Evolutionary conservation across 2,113 vertebrate species (phyloP).

Genomic region (Zingel zingel): DNA sequence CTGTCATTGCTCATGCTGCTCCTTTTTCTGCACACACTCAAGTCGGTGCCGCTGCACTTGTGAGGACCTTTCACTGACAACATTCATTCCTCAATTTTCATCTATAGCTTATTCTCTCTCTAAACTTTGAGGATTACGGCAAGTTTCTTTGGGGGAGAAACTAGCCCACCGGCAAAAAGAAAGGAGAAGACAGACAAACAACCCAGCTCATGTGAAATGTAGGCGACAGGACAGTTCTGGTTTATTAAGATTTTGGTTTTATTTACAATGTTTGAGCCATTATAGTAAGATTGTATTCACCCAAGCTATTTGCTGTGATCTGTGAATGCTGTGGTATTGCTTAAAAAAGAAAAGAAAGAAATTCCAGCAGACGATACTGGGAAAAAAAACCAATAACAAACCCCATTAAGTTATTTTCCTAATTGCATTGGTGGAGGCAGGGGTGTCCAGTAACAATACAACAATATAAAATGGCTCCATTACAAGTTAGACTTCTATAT

Average conservation of each 20-base stretch:
- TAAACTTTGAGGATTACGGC: conserved; percentile 30
- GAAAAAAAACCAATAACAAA: background rate
- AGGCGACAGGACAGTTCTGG: background rate
- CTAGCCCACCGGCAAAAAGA: background rate
- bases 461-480: background rate
- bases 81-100: conserved; percentile 25
- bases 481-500: background rate
- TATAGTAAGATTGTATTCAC: background rate
- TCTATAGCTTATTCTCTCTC: conserved; percentile 11
- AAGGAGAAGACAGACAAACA: conserved; percentile 12
- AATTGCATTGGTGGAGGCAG: background rate
- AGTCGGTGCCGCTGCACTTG: conserved; percentile 12
- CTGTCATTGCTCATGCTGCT: conserved; percentile 60
- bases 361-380: conserved; percentile 7
- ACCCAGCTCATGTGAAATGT: conserved; percentile 12
- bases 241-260: background rate
- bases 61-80: conserved; percentile 29
- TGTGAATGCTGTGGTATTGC: background rate
- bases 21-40: conserved; percentile 45
- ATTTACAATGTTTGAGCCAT: background rate
- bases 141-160: background rate
- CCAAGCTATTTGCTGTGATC: background rate
- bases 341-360: background rate
- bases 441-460: background rate
- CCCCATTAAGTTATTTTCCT: background rate